A percentile compares a stretch with the other conserved stretches of the same genome.
phyloP scores from a whole-genome alignment of 2,113 vertebrate species.

The Oncorhynchus tshawytscha region DNA sequence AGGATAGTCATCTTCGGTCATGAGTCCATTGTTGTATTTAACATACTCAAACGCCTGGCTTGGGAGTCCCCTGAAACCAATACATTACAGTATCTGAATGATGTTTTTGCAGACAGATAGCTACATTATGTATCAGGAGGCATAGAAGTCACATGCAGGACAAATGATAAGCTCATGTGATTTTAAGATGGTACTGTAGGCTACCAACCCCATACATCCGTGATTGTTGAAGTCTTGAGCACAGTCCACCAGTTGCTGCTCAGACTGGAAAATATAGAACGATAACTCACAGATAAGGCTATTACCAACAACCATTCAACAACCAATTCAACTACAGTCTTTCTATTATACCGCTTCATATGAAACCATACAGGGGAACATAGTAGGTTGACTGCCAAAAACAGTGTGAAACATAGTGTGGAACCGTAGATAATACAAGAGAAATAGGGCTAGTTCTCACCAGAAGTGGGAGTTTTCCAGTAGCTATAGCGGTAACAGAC shows the following conservation, averaged over 20 bases:
- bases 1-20: constrained; percentile 83
- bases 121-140: neutral
- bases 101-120: neutral
- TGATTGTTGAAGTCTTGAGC: constrained; percentile 85
- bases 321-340: neutral
- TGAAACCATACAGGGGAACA: neutral
- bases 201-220: constrained; percentile 80
- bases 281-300: neutral
- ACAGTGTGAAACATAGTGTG: neutral
- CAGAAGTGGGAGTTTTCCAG: constrained; percentile 77
- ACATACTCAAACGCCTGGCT: constrained; percentile 93
- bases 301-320: neutral
- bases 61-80: constrained; percentile 80
- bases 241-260: constrained; percentile 88
- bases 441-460: constrained; percentile 56
- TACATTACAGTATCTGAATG: neutral
- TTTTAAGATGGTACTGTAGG: neutral
- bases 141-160: neutral
- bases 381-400: too few species aligned
- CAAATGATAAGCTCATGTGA: neutral
- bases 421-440: neutral
- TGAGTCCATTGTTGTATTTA: constrained; percentile 83
- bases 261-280: constrained; percentile 64
- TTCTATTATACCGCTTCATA: neutral
- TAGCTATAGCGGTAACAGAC: constrained; percentile 80